These are phyloP conservation scores for Mesorhabditis spiculigera DNA, from an alignment of 2,888 invertebrate species.

Conservation along the genomic window DNA sequence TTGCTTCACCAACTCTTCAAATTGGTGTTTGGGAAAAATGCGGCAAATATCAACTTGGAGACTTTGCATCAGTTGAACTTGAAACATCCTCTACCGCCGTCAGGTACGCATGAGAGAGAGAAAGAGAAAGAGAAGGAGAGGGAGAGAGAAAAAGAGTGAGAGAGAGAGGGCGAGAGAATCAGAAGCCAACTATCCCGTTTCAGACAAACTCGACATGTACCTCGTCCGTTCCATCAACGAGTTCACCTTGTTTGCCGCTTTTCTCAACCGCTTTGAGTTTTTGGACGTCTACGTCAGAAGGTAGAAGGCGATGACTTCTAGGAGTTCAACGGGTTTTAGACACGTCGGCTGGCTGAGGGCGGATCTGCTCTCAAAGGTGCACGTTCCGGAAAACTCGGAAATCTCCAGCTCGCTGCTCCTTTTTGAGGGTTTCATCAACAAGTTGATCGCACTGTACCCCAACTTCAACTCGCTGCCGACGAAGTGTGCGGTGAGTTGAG, in stretches of 20 bases:
- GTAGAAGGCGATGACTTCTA: neutral
- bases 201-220: conserved; percentile 29
- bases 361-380: conserved; percentile 14
- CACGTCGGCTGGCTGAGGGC: conserved; percentile 15
- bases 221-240: conserved; percentile 24
- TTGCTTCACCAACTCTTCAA: conserved; percentile 35
- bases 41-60: conserved; percentile 21
- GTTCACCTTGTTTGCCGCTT: conserved; percentile 29
- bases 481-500: conserved; percentile 18
- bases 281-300: conserved; percentile 16
- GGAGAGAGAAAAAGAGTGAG: too few species aligned
- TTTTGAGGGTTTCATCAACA: conserved; percentile 34
- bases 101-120: conserved; percentile 6
- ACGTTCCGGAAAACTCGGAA: conserved; percentile 13
- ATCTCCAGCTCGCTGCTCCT: conserved; percentile 21
- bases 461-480: conserved; percentile 18
- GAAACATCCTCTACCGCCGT: conserved; percentile 15
- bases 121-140: too few species aligned
- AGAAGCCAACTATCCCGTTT: neutral
- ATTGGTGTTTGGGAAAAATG: conserved; percentile 32
- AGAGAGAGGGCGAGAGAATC: too few species aligned
- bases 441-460: conserved; percentile 29
- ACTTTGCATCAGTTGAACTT: conserved; percentile 14
- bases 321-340: conserved; percentile 7
- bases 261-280: conserved; percentile 23